Evolutionary conservation across 2,113 vertebrate species (phyloP).

Genomic region (Hippolais icterina): DNA sequence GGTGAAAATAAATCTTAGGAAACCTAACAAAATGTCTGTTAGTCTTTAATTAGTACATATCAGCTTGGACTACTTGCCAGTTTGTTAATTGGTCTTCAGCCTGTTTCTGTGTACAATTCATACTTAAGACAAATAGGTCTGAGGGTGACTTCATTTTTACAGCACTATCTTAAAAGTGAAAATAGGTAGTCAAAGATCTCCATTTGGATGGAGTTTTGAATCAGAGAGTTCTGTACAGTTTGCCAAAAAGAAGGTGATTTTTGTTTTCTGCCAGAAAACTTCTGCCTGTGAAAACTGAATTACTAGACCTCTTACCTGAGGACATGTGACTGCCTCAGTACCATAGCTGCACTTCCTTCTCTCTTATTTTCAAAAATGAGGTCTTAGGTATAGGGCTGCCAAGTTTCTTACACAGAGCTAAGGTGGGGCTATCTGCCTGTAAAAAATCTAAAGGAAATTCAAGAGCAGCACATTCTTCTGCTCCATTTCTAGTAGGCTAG

Average conservation of each 20-base stretch:
- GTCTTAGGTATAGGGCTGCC: background rate
- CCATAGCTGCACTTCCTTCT: background rate
- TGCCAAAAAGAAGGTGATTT: background rate
- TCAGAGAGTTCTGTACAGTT: background rate
- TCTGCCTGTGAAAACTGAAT: background rate
- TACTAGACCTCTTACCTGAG: background rate
- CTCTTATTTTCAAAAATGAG: background rate
- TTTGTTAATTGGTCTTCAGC: background rate
- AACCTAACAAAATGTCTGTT: background rate
- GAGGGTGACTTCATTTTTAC: background rate
- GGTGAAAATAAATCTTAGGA: background rate
- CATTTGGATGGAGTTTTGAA: background rate
- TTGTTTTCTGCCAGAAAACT: background rate
- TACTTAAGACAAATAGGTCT: background rate
- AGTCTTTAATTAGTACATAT: background rate
- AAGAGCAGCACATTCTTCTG: slow-evolving; percentile 8
- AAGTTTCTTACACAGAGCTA: background rate
- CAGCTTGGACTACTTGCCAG: background rate
- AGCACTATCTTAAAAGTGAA: background rate
- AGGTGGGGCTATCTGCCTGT: background rate
- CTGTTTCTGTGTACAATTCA: background rate
- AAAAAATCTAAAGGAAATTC: background rate
- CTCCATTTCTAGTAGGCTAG: background rate
- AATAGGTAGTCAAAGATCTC: background rate
- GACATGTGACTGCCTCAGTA: background rate